phyloP scores from a whole-genome alignment of 2,113 vertebrate species.

The Coreoperca whiteheadi region DNA sequence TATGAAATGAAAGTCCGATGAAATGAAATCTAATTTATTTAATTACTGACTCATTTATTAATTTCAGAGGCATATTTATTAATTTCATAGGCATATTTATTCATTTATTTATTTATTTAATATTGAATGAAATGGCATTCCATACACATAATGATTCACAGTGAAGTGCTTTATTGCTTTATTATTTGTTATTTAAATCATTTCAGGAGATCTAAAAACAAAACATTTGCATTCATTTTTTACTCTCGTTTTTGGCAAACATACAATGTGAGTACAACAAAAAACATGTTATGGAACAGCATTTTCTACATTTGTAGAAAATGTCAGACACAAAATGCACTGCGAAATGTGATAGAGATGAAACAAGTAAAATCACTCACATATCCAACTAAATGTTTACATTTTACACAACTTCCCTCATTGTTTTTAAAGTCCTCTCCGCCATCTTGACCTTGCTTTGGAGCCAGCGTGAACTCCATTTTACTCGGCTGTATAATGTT shows the following conservation, averaged over 20 bases:
- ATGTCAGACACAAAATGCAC: background rate
- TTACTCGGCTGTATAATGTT: conserved; percentile 1
- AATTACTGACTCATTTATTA: too few relatives aligned
- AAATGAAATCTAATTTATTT: too few relatives aligned
- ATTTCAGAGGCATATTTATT: too few relatives aligned
- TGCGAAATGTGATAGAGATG: conserved; percentile 1
- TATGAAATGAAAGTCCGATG: too few relatives aligned
- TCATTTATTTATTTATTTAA: too few relatives aligned
- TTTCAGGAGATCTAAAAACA: conserved; percentile 21
- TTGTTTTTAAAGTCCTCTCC: background rate
- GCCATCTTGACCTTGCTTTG: conserved; percentile 51
- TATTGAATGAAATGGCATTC: too few relatives aligned
- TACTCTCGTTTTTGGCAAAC: too few relatives aligned
- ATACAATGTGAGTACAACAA: too few relatives aligned
- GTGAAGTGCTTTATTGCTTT: conserved; percentile 35
- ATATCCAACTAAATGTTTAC: background rate
- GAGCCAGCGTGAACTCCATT: conserved; percentile 23
- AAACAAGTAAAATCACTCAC: background rate
- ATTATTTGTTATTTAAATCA: conserved; percentile 28
- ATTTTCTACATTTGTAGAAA: conserved; percentile 27
- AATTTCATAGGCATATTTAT: too few relatives aligned
- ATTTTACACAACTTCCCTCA: conserved; percentile 2
- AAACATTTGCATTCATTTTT: conserved; percentile 31
- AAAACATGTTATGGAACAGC: background rate
- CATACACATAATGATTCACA: background rate